Percentiles rank a stretch among this genome's conserved stretches.
phyloP scores from a whole-genome alignment of 2,113 vertebrate genomes.

The Neofelis nebulosa region DNA sequence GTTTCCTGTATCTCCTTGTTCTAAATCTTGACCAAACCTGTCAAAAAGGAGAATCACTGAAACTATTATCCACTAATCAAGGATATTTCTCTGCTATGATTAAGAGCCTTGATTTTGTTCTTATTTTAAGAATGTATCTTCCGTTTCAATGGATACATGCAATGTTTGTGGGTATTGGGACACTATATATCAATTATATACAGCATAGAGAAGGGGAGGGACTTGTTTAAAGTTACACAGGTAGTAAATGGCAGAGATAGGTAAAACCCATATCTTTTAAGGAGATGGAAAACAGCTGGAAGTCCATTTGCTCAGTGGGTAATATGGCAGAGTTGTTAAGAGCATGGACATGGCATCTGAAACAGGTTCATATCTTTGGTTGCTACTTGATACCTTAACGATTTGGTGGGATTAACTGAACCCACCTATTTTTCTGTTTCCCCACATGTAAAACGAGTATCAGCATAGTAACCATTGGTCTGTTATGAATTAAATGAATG shows the following conservation, averaged over 20 bases:
- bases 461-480: accelerated
- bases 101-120: not conserved
- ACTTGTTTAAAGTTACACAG: not conserved
- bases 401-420: not conserved
- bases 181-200: not conserved
- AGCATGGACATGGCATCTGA: not conserved
- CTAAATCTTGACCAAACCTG: not conserved
- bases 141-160: not conserved
- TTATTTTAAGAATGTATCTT: not conserved
- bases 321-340: accelerated
- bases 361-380: not conserved
- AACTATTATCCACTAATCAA: not conserved
- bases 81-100: not conserved
- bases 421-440: not conserved
- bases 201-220: accelerated
- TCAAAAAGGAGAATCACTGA: not conserved
- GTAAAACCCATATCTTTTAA: not conserved
- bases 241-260: not conserved
- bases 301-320: not conserved
- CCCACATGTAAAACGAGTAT: not conserved
- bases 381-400: not conserved
- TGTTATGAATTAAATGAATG: not conserved
- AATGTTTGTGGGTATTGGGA: not conserved
- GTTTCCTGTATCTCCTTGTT: accelerated
- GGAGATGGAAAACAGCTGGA: not conserved